Base-by-base conservation (phyloP, 2,888 invertebrate species). In the Cephonodes hylas region DNA sequence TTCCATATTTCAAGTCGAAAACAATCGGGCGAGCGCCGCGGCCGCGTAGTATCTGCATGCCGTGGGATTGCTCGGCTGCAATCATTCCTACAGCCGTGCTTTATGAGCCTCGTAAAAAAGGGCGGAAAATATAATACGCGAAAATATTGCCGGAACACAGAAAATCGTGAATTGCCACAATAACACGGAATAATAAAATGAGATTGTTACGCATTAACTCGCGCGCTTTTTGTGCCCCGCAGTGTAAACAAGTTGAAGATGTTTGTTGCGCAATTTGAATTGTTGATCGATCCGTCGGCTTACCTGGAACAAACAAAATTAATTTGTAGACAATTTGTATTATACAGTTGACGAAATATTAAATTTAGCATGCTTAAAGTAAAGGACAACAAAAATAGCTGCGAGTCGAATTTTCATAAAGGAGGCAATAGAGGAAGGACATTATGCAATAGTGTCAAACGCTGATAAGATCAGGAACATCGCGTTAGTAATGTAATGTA, bases 21-120 rank as follows among this genome's bases (percentile, higher is more conserved):
- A 72, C 73, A 53, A 71, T 71, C 73, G 76, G 72, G 69, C 66
- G 72, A 70, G 72, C 62, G 62, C 68, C 34, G 42, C 66, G 53
- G 10, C 23, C 66, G 64, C 67, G 67, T 62, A 71, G 73, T 74
- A 74, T 75, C 72, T 72, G 67, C 68, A 70, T 70, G 65, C 31
- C 58, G 59, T 25, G 60, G 58, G 25, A 57, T 34, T 66, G 65
- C 60, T 62, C 68, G 72, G 72, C 71, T 76, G 82, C 77, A 74
- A 69, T 71, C 75, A 76, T 74, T 70, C 68, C 73, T 75, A 64
- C 76, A 79, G 75, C 77, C 80, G 79, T 84, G 85, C 85, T 88
- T 88, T 85, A 85, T 83, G 80, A 78, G 68, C 69, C 77, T 85
- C 86, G 79, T 86, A 88, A 88, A 86, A 84, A 73, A 73, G 77